Conservation (phyloP, 2,797 vertebrate genomes). For the Lepus oiostolus region DNA sequence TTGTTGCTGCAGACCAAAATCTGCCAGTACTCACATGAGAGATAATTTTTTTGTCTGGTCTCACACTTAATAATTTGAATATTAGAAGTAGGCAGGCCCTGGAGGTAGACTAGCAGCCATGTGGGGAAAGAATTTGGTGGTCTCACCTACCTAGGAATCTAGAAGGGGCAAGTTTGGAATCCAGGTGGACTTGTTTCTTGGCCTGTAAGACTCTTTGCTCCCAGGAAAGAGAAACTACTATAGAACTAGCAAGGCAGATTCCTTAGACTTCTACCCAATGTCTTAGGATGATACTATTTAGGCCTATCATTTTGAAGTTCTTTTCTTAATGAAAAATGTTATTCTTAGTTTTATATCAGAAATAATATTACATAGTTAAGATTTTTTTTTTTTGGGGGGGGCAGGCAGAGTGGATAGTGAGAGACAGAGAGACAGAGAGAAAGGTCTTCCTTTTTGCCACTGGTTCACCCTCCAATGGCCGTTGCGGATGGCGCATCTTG, state of each 20-base stretch:
- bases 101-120: not conserved
- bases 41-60: not conserved
- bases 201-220: not conserved
- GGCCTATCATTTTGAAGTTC: not conserved
- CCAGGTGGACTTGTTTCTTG: not conserved
- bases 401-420: no score
- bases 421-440: no score
- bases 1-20: not conserved
- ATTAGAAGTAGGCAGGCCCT: not conserved
- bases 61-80: not conserved
- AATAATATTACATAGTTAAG: not conserved
- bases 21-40: not conserved
- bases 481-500: no score
- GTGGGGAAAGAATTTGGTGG: not conserved
- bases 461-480: no score
- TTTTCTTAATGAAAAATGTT: not conserved
- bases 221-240: not conserved
- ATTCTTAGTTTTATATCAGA: not conserved
- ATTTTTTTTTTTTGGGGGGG: not conserved
- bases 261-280: not conserved
- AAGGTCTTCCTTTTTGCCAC: no score
- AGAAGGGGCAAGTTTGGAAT: not conserved
- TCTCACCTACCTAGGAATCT: not conserved
- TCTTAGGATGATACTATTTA: not conserved
- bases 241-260: fast-evolving